phyloP scores from a whole-genome alignment of 2,888 invertebrate species.

The Anagyrus pseudococci region DNA sequence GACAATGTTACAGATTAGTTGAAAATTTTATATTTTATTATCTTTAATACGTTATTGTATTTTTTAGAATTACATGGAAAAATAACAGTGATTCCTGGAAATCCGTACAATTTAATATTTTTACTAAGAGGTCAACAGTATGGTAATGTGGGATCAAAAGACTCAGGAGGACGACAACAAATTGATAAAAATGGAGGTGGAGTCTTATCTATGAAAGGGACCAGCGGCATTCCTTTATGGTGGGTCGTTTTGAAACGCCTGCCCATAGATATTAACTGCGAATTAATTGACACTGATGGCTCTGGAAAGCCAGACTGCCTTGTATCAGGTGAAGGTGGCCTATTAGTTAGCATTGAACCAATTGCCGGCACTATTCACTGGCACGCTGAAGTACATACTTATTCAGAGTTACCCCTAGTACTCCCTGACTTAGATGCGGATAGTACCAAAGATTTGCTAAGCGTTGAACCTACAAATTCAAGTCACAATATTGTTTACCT shows the following conservation, averaged over 20 bases:
- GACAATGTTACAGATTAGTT: no score
- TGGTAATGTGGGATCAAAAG: constrained; percentile 42
- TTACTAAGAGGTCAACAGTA: constrained; percentile 70
- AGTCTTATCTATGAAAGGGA: constrained; percentile 74
- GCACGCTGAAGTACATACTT: constrained; percentile 69
- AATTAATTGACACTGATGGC: constrained; percentile 74
- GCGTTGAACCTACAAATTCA: constrained; percentile 43
- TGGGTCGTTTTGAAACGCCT: constrained; percentile 73
- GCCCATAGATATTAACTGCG: constrained; percentile 77
- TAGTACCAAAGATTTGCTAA: constrained; percentile 73
- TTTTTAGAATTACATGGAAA: constrained; percentile 56
- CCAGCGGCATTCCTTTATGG: constrained; percentile 77
- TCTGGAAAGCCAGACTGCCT: constrained; percentile 79
- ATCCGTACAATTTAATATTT: constrained; percentile 70
- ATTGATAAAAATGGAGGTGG: constrained; percentile 68
- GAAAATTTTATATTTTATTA: constrained; percentile 4
- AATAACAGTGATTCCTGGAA: constrained; percentile 52
- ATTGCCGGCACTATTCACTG: constrained; percentile 66
- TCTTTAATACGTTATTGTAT: constrained; percentile 6
- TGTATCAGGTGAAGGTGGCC: constrained; percentile 74
- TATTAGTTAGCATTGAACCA: constrained; percentile 69
- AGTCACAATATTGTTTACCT: constrained; percentile 71
- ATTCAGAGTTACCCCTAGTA: constrained; percentile 73
- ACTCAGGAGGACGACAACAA: constrained; percentile 48
- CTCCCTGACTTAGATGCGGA: constrained; percentile 78